Evolutionary conservation across 2,797 vertebrate species (phyloP).

Genomic region (Sebastes glaucus): DNA sequence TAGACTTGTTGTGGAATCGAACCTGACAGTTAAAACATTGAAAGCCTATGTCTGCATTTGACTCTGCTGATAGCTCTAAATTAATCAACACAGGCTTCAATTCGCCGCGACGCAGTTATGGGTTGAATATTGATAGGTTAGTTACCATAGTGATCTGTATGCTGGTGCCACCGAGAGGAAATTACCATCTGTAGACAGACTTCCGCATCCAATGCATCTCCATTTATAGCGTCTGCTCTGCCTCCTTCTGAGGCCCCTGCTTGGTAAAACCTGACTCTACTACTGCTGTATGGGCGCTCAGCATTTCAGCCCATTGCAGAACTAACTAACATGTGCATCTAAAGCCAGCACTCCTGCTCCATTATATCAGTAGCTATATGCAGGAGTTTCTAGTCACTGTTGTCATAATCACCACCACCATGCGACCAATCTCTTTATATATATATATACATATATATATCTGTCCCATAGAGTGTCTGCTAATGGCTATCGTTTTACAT

Average conservation of each 20-base stretch:
- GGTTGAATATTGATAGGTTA: conserved; percentile 56
- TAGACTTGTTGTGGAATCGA: neutral
- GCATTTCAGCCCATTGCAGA: conserved; percentile 64
- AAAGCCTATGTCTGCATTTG: conserved; percentile 5
- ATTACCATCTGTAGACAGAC: conserved; percentile 56
- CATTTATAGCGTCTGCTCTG: conserved; percentile 58
- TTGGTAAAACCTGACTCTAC: conserved; percentile 80
- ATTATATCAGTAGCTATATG: conserved; percentile 62
- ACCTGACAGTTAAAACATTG: conserved; percentile 18
- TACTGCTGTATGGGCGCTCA: conserved; percentile 50
- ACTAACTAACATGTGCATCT: conserved; percentile 65
- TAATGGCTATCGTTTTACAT: conserved; percentile 93
- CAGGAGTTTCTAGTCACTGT: conserved; percentile 66
- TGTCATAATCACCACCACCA: conserved; percentile 76
- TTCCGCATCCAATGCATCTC: conserved; percentile 62
- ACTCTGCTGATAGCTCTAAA: conserved; percentile 29
- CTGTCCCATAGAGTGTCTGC: conserved; percentile 88
- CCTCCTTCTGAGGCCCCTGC: conserved; percentile 71
- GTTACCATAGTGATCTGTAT: conserved; percentile 59
- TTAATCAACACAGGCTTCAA: conserved; percentile 29
- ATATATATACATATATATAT: conserved; percentile 19
- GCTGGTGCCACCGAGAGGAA: conserved; percentile 59
- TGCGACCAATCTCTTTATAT: conserved; percentile 61
- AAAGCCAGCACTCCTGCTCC: conserved; percentile 68
- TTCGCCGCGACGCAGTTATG: conserved; percentile 27